Evolutionary conservation across 2,113 vertebrate species (phyloP), one percentile per base, ranked within the genome.

Genomic region (Microtus montanus): DNA sequence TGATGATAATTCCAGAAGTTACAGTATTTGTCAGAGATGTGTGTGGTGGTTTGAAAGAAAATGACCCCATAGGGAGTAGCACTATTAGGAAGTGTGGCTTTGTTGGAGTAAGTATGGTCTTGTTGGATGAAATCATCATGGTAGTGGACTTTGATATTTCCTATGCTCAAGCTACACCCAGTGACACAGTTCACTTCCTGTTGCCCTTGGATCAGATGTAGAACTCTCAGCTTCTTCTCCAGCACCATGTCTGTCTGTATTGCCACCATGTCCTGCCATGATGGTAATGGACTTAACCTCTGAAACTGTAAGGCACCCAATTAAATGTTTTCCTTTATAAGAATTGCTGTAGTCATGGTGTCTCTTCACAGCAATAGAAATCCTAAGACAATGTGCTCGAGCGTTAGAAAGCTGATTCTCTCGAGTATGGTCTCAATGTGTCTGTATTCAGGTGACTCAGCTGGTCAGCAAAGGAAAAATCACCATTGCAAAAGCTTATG

Each of bases 371-470:
- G 35, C 35, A 71, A 71, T 38, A n/a, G 35, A n/a, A 71, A 71
- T 3, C 3, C 70, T 38, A 68, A 68, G 70, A 71, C 17, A n/a
- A 20, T 20, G 35, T n/a, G 24, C 33, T n/a, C 13, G 12, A 54
- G 93, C 95, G 73, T 90, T 93, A 87, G 30, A 87, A 80, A 90
- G 38, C 12, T 94, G 24, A 83, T 93, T 47, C 61, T 71, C 26
- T 84, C 78, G 85, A 78, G 7, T 35, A 80, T 71, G 14, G 28
- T 35, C 63, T 44, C 38, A 92, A 38, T 94, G 86, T 44, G 30
- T 83, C 61, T 84, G 15, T 64, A 74, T 71, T 86, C 54, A 71
- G 33, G 63, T 66, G 28, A 91, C 89, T 90, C 15, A 92, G 52
- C 26, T 94, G 15, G 41, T 44, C 5, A 88, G 66, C 12, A 92